Percentiles rank a stretch among this genome's conserved stretches.
Evolutionary conservation across 1,140 invertebrate genomes (phyloP).

Genomic region (Drosophila guanche): DNA sequence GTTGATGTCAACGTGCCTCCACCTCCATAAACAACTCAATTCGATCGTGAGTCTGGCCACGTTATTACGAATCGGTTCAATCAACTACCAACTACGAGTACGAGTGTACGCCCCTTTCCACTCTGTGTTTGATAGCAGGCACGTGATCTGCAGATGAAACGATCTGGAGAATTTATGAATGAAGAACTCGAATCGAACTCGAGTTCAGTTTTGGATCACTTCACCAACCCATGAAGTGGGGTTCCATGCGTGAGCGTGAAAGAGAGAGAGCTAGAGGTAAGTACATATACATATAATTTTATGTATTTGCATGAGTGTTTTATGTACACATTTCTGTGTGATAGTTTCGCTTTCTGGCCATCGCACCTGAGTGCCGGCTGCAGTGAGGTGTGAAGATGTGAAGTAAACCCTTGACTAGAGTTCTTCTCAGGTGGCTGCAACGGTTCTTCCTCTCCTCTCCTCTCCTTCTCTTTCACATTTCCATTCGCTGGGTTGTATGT

Average conservation of each 20-base stretch:
- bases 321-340: conserved; percentile 1
- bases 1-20: conserved; percentile 52
- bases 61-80: conserved; percentile 67
- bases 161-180: conserved; percentile 76
- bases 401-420: background rate
- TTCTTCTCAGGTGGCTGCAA: conserved; percentile 8
- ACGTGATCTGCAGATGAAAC: conserved; percentile 71
- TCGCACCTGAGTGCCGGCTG: conserved; percentile 15
- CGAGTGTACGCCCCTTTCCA: conserved; percentile 11
- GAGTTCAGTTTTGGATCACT: conserved; percentile 20
- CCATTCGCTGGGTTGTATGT: background rate
- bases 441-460: conserved; percentile 20
- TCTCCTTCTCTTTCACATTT: conserved; percentile 4
- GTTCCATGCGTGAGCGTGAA: conserved; percentile 39
- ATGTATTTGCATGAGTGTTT: background rate
- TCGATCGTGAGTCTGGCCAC: conserved; percentile 45
- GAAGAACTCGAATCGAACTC: conserved; percentile 27
- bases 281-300: no score
- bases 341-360: conserved; percentile 44
- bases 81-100: conserved; percentile 46
- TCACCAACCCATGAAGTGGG: conserved; percentile 15
- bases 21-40: conserved; percentile 58
- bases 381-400: background rate
- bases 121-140: conserved; percentile 57
- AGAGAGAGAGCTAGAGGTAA: background rate